These are phyloP conservation scores for Carassius auratus DNA, from an alignment of 2,113 vertebrate genomes.

Conservation along the genomic window DNA sequence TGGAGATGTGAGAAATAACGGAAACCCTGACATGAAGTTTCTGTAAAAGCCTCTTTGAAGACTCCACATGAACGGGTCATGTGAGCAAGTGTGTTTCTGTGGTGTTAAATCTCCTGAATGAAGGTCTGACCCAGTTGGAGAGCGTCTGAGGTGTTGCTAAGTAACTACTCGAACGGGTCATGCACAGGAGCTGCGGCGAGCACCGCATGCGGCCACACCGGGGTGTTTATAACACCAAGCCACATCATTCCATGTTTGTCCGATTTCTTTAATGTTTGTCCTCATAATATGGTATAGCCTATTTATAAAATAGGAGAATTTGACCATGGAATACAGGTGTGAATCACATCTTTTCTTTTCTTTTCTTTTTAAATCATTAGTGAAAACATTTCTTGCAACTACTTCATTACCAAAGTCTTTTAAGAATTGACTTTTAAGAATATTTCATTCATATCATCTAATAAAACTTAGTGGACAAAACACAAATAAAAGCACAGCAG, in stretches of 20 bases:
- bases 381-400: background rate
- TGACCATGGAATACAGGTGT: no score
- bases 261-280: no score
- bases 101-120: conserved; percentile 40
- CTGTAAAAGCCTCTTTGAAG: conserved; percentile 20
- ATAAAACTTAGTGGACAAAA: conserved; percentile 7
- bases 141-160: conserved; percentile 45
- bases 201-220: background rate
- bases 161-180: conserved; percentile 46
- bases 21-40: conserved; percentile 11
- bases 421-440: background rate
- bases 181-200: conserved; percentile 17
- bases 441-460: background rate
- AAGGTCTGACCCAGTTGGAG: conserved; percentile 49
- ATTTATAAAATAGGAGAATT: no score
- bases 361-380: no score
- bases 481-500: conserved; percentile 10
- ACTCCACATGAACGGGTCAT: background rate
- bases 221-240: background rate
- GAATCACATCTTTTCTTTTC: no score
- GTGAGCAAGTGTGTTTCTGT: conserved; percentile 27
- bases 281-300: no score
- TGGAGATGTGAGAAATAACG: background rate
- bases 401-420: background rate
- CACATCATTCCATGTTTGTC: conserved; percentile 9